Conservation (phyloP, 2,888 invertebrate genomes). For the Stenchaetothrips biformis region DNA sequence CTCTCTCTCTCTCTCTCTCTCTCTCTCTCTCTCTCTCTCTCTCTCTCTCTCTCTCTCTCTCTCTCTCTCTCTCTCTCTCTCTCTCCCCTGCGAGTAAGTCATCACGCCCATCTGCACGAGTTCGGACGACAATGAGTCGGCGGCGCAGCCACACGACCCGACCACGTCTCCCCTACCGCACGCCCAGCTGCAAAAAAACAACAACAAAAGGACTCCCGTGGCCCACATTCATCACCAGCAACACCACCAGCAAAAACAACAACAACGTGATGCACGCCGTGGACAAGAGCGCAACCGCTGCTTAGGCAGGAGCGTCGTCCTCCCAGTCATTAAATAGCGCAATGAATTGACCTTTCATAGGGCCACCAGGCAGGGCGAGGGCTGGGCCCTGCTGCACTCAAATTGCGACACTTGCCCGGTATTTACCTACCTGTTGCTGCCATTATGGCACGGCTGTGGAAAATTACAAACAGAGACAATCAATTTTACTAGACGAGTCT, state of each 20-base stretch:
- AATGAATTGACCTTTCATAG: too few relatives aligned
- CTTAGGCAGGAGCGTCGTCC: too few relatives aligned
- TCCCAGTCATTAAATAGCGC: too few relatives aligned
- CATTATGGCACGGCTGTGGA: too few relatives aligned
- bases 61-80: not conserved
- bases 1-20: slow-evolving; percentile 8
- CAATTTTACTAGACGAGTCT: too few relatives aligned
- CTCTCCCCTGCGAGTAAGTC: not conserved
- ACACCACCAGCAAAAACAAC: too few relatives aligned
- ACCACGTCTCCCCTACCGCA: not conserved
- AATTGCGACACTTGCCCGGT: not conserved
- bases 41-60: not conserved
- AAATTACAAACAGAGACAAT: too few relatives aligned
- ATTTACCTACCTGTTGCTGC: too few relatives aligned
- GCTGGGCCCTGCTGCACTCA: not conserved
- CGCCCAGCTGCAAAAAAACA: not conserved
- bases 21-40: slow-evolving; percentile 17
- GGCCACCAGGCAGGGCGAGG: not conserved
- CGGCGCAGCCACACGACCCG: not conserved
- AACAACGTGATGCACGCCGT: too few relatives aligned
- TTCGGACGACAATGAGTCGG: not conserved
- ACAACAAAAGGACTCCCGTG: too few relatives aligned
- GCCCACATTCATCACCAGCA: too few relatives aligned
- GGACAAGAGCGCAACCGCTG: too few relatives aligned
- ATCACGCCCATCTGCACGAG: not conserved